Conservation (phyloP, 2,797 vertebrate species). For the Sebastolobus alascanus region DNA sequence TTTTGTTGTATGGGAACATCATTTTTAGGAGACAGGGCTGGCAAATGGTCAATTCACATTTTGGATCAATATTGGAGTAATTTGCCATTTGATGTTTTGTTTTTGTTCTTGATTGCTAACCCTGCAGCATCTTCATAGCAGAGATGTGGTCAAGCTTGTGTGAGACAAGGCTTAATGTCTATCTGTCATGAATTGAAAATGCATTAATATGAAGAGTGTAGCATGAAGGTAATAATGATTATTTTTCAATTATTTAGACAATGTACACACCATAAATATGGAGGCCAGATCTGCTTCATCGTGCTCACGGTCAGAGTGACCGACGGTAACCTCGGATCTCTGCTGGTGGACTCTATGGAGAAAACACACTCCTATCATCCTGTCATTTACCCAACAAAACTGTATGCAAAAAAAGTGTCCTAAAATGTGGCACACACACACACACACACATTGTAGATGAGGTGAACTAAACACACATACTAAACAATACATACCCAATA, state of each 20-base stretch:
- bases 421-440: too few relatives aligned
- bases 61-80: background rate
- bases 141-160: background rate
- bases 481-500: too few relatives aligned
- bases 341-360: background rate
- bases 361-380: background rate
- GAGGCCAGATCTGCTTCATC: constrained; percentile 4
- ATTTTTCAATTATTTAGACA: background rate
- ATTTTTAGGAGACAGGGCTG: too few relatives aligned
- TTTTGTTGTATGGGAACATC: too few relatives aligned
- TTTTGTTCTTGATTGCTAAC: too few relatives aligned
- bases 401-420: too few relatives aligned
- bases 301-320: background rate
- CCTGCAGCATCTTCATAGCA: background rate
- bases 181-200: background rate
- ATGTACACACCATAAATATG: constrained; percentile 4
- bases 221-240: background rate
- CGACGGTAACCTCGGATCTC: background rate
- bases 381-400: too few relatives aligned
- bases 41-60: too few relatives aligned
- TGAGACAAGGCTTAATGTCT: background rate
- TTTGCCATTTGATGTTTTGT: background rate
- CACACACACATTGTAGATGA: too few relatives aligned
- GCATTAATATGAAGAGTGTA: background rate
- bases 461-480: too few relatives aligned